Conservation (phyloP, 2,888 invertebrate species). For the Cantharis flavilabris region DNA sequence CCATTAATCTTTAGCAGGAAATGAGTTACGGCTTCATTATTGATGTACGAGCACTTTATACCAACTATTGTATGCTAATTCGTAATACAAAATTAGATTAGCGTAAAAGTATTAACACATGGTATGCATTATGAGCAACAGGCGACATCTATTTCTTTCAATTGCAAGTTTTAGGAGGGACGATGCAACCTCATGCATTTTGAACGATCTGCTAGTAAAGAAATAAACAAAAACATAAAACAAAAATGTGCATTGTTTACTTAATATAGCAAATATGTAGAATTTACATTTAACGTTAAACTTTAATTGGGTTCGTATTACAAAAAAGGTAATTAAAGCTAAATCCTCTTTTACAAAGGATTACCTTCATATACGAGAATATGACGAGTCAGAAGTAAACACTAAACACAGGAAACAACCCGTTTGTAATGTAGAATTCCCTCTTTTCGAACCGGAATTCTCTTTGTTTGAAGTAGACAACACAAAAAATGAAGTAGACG, state of each 20-base stretch:
- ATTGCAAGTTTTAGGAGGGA: not conserved
- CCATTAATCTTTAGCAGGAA: constrained; percentile 48
- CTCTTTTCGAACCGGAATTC: constrained; percentile 24
- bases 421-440: constrained; percentile 23
- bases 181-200: not conserved
- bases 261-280: not conserved
- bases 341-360: constrained; percentile 19
- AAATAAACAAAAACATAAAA: no score
- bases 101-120: not conserved
- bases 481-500: constrained; percentile 30
- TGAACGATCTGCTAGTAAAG: not conserved
- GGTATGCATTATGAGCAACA: not conserved
- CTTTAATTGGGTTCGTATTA: constrained; percentile 16
- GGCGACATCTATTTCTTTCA: not conserved
- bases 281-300: constrained; percentile 4
- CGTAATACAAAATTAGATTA: not conserved
- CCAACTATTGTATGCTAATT: not conserved
- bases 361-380: constrained; percentile 12
- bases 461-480: constrained; percentile 30
- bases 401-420: constrained; percentile 22
- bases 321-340: constrained; percentile 21
- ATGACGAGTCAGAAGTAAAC: constrained; percentile 12
- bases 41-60: constrained; percentile 30
- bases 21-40: constrained; percentile 47
- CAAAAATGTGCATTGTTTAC: not conserved